Evolutionary conservation across 1,140 invertebrate species (phyloP).

Genomic region (Tetragonula clypearis): DNA sequence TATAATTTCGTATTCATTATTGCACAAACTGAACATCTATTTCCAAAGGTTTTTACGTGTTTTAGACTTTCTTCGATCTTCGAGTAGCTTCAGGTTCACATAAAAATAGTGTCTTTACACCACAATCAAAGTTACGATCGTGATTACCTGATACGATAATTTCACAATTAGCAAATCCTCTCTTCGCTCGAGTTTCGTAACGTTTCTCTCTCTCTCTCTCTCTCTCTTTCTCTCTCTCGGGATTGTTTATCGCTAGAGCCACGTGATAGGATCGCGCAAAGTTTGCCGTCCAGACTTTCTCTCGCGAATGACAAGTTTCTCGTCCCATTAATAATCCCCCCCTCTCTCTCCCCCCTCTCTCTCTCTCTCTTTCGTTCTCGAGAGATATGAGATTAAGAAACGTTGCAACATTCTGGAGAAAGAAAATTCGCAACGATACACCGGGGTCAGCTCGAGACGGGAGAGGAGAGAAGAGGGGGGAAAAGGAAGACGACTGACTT

Average conservation of each 20-base stretch:
- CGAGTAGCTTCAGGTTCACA: background rate
- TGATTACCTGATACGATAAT: background rate
- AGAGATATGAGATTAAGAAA: no score
- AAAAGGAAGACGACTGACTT: slow-evolving; percentile 28
- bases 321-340: background rate
- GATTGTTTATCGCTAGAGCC: background rate
- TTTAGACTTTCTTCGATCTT: background rate
- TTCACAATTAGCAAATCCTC: background rate
- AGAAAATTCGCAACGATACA: slow-evolving; percentile 44
- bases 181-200: background rate
- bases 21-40: no score
- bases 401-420: slow-evolving; percentile 3
- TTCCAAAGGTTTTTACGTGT: background rate
- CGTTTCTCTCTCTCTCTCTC: background rate
- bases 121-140: background rate
- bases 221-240: background rate
- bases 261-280: background rate
- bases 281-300: background rate
- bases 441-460: background rate
- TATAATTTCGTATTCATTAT: no score
- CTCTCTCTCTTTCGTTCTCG: background rate
- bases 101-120: background rate
- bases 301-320: background rate
- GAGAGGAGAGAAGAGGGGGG: background rate
- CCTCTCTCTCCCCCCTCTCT: background rate